Conservation (phyloP, 2,888 invertebrate species). For the Drosophila testacea region DNA sequence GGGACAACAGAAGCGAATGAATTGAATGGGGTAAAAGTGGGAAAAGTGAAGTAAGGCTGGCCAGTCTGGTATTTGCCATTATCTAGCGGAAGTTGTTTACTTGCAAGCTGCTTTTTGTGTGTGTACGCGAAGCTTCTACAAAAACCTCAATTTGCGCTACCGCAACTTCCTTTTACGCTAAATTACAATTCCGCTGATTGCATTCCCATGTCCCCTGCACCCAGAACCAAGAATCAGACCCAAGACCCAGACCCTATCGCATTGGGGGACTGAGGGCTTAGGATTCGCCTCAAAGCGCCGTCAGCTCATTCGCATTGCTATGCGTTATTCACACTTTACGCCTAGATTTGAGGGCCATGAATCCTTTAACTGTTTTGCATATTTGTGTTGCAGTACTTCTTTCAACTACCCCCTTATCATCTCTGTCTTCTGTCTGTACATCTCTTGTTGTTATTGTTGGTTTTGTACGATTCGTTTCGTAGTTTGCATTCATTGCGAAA, state of each 20-base stretch:
- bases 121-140: slow-evolving; percentile 30
- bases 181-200: slow-evolving; percentile 85
- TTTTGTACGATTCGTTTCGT: slow-evolving; percentile 60
- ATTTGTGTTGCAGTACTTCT: slow-evolving; percentile 62
- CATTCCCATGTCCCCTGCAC: slow-evolving; percentile 64
- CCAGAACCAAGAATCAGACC: slow-evolving; percentile 14
- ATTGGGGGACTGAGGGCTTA: slow-evolving; percentile 1
- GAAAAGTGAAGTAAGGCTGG: slow-evolving; percentile 34
- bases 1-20: too few relatives aligned
- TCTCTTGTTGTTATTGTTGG: slow-evolving; percentile 49
- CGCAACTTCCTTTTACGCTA: slow-evolving; percentile 81
- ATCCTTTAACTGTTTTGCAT: slow-evolving; percentile 80
- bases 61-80: slow-evolving; percentile 65
- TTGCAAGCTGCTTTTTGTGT: slow-evolving; percentile 54
- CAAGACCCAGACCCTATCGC: not conserved
- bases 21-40: not conserved
- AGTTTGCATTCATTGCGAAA: slow-evolving; percentile 78
- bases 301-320: slow-evolving; percentile 75
- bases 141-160: slow-evolving; percentile 72
- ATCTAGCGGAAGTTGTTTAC: slow-evolving; percentile 78
- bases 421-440: slow-evolving; percentile 5
- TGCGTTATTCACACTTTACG: slow-evolving; percentile 78
- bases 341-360: slow-evolving; percentile 79
- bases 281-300: slow-evolving; percentile 51
- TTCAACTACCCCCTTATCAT: not conserved